Percentiles rank a stretch among this genome's conserved stretches.
phyloP scores from a whole-genome alignment of 2,797 vertebrate genomes.

The Sternarchorhynchus goeldii region DNA sequence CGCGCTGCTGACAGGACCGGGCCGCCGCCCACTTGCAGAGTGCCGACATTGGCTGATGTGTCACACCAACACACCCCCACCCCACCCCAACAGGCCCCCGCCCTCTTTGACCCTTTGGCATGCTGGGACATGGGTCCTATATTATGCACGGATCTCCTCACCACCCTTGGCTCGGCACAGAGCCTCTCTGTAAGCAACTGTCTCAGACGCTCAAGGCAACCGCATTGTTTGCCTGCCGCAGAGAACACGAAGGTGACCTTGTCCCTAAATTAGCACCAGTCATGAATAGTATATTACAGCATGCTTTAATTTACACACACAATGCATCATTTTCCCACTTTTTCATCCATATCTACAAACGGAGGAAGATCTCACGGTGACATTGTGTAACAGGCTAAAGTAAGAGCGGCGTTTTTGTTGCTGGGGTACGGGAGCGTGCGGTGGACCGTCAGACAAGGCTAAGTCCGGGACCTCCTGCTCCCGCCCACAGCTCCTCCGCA shows the following conservation, averaged over 20 bases:
- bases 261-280: not conserved
- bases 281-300: not conserved
- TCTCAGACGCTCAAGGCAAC: no score
- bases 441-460: not conserved
- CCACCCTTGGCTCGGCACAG: slow-evolving; percentile 9
- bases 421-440: not conserved
- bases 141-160: slow-evolving; percentile 11
- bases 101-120: not conserved
- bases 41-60: no score
- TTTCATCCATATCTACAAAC: not conserved
- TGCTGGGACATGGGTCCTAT: slow-evolving; percentile 24
- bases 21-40: no score
- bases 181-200: not conserved
- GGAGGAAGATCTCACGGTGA: not conserved
- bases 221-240: no score
- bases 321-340: not conserved
- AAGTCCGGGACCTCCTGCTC: slow-evolving; percentile 20
- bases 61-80: not conserved
- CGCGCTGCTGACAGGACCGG: no score
- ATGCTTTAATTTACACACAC: not conserved
- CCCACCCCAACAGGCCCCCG: no score
- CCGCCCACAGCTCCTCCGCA: slow-evolving; percentile 24
- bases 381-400: not conserved
- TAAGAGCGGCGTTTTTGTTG: not conserved
- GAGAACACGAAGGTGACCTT: no score